Evolutionary conservation across 2,888 invertebrate species (phyloP), one percentile per base, ranked within the genome.

Genomic region (Mamestra brassicae): DNA sequence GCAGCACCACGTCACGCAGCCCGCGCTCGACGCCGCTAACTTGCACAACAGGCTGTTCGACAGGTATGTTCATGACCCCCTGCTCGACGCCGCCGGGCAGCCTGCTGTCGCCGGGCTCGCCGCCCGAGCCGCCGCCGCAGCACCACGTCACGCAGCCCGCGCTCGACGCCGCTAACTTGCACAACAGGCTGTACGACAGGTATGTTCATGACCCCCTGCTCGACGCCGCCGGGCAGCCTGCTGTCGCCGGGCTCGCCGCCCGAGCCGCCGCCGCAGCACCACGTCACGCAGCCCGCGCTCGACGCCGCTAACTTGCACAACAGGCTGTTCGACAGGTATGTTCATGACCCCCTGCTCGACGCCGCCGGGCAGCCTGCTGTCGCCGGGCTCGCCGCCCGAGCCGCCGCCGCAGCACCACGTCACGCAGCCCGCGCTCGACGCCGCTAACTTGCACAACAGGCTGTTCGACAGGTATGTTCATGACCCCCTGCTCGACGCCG

Each of bases 81-180:
- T 98, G 98, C 90, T 98, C 98, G 11, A 98, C 98, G 17, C 98
- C 98, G 42, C 98, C 98, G 10, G 98, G 98, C 42, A 98, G 98
- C 89, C 97, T 97, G 93, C 97, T 97, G 86, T 98, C 98, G 89
- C 95, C 96, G 68, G 88, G 90, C 68, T 93, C 94, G 91, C 90
- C 97, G 92, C 94, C 94, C 71, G 90, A 85, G 65, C 87, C 90
- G 69, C 88, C 89, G 68, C 86, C 84, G 52, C 83, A 64, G 65
- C 82, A 73, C 73, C 81, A 71, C 71, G 80, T 26, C 15, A 4
- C 74, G 26, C 85, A 84, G 60, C 88, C 89, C 71, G 76, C 89
- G 74, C 90, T 93, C 38, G 93, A 93, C 85, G 90, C 93, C 72
- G 88, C 89, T 15, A 85, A 92, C 71, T 84, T 95, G 54, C 95